Percentiles rank a stretch among this genome's conserved stretches.
Evolutionary conservation across 2,888 invertebrate genomes (phyloP).

Genomic region (Hyalella azteca): DNA sequence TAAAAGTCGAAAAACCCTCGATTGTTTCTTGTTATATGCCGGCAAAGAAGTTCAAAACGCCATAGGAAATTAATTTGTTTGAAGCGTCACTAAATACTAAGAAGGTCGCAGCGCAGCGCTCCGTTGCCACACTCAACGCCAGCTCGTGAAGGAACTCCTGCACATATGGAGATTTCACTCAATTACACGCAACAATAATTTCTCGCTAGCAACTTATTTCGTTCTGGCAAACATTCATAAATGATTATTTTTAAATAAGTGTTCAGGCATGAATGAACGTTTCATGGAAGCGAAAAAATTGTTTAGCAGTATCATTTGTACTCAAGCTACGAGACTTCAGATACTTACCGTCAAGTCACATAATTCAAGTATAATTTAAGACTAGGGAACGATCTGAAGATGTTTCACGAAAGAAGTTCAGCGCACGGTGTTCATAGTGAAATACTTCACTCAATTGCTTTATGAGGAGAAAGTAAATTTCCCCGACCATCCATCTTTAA

Average conservation of each 20-base stretch:
- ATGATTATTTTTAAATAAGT: not conserved
- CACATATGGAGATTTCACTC: not conserved
- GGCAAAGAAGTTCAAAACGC: too few species aligned
- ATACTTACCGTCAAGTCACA: not conserved
- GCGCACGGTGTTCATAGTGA: not conserved
- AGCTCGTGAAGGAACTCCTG: slow-evolving; percentile 9
- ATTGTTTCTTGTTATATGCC: too few species aligned
- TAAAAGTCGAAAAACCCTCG: too few species aligned
- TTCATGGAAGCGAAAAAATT: not conserved
- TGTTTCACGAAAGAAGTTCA: too few species aligned
- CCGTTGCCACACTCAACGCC: too few species aligned
- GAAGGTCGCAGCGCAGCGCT: too few species aligned
- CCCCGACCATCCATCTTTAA: not conserved
- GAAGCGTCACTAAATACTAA: too few species aligned
- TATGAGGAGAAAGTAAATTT: not conserved
- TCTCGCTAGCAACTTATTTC: not conserved
- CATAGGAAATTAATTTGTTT: too few species aligned
- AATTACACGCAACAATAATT: not conserved
- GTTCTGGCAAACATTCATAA: not conserved
- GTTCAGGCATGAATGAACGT: not conserved
- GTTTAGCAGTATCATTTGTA: not conserved
- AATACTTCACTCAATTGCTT: not conserved
- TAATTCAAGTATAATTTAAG: not conserved
- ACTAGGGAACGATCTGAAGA: too few species aligned
- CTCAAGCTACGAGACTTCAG: not conserved